Percentiles rank a stretch among this genome's conserved stretches.
Conservation (phyloP, 1,140 invertebrate species). For the Pseudomyrmex sp. region DNA sequence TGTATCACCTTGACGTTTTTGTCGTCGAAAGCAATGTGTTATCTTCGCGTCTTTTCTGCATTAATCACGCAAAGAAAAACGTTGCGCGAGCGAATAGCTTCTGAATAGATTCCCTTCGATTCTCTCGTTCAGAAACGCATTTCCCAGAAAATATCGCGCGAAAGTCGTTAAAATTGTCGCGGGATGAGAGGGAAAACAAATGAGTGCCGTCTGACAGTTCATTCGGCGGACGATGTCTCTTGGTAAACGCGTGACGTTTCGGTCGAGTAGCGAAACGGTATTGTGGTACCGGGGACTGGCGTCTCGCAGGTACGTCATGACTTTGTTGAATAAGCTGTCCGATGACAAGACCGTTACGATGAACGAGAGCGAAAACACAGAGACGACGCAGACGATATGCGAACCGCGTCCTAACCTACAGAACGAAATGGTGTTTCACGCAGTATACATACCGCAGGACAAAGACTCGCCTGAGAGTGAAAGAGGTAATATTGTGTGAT, state of each 20-base stretch:
- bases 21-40: too few relatives aligned
- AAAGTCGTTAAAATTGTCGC: neutral
- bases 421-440: constrained; percentile 73
- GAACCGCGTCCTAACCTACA: constrained; percentile 45
- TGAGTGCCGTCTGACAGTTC: neutral
- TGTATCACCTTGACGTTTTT: too few relatives aligned
- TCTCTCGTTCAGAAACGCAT: too few relatives aligned
- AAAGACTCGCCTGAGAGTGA: constrained; percentile 4
- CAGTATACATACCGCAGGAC: constrained; percentile 77
- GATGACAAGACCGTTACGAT: neutral
- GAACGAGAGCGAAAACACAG: neutral
- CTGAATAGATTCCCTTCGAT: too few relatives aligned
- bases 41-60: too few relatives aligned
- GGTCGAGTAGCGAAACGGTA: neutral
- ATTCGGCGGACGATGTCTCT: neutral
- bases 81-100: too few relatives aligned
- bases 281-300: neutral
- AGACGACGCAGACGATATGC: constrained; percentile 11
- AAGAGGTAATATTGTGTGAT: neutral
- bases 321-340: neutral
- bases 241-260: neutral
- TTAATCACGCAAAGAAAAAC: too few relatives aligned
- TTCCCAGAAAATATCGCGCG: neutral
- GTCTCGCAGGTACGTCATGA: neutral
- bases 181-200: neutral